Evolutionary conservation across 1,140 invertebrate genomes (phyloP).

Genomic region (Pinna nobilis): DNA sequence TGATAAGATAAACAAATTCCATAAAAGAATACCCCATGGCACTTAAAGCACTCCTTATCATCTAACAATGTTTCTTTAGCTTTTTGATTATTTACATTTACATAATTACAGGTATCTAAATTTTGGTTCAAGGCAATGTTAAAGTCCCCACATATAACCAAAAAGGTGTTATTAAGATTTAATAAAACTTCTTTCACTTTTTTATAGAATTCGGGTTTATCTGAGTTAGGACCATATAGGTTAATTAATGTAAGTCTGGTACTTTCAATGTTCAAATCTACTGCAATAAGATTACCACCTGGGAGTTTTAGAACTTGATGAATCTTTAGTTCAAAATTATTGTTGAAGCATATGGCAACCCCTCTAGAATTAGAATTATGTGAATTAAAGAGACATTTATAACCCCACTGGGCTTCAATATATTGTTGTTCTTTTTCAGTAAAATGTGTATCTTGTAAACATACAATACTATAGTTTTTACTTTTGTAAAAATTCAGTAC

Average conservation of each 20-base stretch:
- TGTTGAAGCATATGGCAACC: conserved; percentile 27
- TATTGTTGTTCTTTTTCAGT: not conserved
- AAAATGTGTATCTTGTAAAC: conserved; percentile 31
- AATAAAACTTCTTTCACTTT: not conserved
- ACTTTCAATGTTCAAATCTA: conserved; percentile 19
- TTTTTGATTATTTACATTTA: conserved; percentile 17
- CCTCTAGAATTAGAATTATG: conserved; percentile 35
- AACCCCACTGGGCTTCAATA: conserved; percentile 28
- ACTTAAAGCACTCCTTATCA: conserved; percentile 2
- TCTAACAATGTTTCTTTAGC: conserved; percentile 8
- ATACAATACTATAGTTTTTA: conserved; percentile 3
- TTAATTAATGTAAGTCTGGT: conserved; percentile 12
- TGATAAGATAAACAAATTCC: no score
- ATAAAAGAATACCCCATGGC: no score
- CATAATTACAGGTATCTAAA: conserved; percentile 25
- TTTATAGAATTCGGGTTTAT: conserved; percentile 7
- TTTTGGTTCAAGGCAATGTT: conserved; percentile 23
- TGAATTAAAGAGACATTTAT: conserved; percentile 34
- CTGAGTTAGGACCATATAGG: conserved; percentile 28
- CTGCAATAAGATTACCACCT: conserved; percentile 20
- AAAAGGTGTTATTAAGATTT: conserved; percentile 15
- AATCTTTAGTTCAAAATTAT: no score
- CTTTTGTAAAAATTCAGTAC: conserved; percentile 10
- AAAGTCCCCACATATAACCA: conserved; percentile 32
- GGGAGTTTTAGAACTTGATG: conserved; percentile 32